Evolutionary conservation across 2,888 invertebrate species (phyloP), one percentile per base, ranked within the genome.

Genomic region (Epicampocera succincta): DNA sequence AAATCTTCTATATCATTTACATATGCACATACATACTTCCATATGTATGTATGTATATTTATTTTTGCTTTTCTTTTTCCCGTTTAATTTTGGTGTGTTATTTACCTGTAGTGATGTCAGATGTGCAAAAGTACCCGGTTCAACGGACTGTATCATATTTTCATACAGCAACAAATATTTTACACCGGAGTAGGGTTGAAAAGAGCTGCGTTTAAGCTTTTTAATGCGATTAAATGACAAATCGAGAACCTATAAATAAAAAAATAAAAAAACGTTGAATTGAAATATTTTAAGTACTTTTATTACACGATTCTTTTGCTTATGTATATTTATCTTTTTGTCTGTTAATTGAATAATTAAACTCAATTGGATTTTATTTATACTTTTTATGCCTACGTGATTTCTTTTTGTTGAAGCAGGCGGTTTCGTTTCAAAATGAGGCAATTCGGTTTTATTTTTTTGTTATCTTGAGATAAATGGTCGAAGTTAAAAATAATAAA

Each of bases 111-210:
- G 83, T 48, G 87, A 85, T 84, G 89, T 89, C 58, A 91, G 87
- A 52, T 87, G 85, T 19, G 86, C 83, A 84, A 91, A 91, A 52
- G 91, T 90, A 78, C 88, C 91, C 77, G 87, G 86, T 86, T 91
- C 91, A 76, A 91, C 89, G n/a, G 87, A 87, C 84, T 89, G 88
- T 75, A 91, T 90, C 89, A 90, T 90, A 76, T 91, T 91, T 84
- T 91, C 91, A 84, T 89, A 91, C 40, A 91, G 87, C 84, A 91
- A 84, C 65, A 91, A 85, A 85, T 87, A 90, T 84, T 88, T 88
- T 15, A 91, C 78, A 76, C 87, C 87, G 48, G 85, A 84, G 75
- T 91, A 91, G 58, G 86, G 85, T 81, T 88, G 84, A 85, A 91
- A 91, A 84, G 91, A 91, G 82, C 85, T 83, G 78, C 86, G 87